Conservation (phyloP, 1,140 invertebrate genomes). For the Drosophila sp. region DNA sequence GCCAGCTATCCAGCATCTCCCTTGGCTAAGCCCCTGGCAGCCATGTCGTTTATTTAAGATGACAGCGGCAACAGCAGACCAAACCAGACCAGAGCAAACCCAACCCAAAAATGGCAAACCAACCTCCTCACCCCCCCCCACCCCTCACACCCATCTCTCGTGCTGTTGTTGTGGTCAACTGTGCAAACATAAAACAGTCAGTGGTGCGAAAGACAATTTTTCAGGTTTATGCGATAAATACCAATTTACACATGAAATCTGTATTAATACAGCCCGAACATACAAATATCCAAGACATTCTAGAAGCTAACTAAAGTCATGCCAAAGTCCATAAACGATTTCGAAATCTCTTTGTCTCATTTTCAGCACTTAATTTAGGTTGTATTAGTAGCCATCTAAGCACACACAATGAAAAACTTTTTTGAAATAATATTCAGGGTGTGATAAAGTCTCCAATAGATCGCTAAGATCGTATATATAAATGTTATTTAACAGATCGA, state of each 20-base stretch:
- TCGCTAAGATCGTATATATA: too few species aligned
- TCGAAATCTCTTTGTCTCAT: too few species aligned
- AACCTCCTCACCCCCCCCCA: neutral
- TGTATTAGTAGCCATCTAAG: too few species aligned
- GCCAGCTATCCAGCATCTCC: conserved; percentile 1
- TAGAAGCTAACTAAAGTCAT: neutral
- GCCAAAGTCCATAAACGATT: too few species aligned
- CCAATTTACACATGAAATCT: conserved; percentile 6
- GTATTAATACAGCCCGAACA: neutral
- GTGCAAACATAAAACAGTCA: conserved; percentile 69
- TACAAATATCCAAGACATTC: neutral
- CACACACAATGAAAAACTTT: too few species aligned
- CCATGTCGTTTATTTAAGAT: conserved; percentile 81
- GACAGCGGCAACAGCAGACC: conserved; percentile 56
- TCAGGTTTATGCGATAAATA: conserved; percentile 44
- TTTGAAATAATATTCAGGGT: too few species aligned
- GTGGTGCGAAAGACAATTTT: conserved; percentile 34
- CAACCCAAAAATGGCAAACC: neutral
- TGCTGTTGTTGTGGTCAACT: conserved; percentile 57
- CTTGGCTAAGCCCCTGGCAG: conserved; percentile 59
- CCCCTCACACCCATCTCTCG: neutral
- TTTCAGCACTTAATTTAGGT: too few species aligned
- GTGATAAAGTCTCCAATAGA: too few species aligned
- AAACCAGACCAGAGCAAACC: neutral
- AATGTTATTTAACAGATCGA: too few species aligned